Evolutionary conservation across 2,888 invertebrate species (phyloP).

Genomic region (Tetheella fluctuosa): DNA sequence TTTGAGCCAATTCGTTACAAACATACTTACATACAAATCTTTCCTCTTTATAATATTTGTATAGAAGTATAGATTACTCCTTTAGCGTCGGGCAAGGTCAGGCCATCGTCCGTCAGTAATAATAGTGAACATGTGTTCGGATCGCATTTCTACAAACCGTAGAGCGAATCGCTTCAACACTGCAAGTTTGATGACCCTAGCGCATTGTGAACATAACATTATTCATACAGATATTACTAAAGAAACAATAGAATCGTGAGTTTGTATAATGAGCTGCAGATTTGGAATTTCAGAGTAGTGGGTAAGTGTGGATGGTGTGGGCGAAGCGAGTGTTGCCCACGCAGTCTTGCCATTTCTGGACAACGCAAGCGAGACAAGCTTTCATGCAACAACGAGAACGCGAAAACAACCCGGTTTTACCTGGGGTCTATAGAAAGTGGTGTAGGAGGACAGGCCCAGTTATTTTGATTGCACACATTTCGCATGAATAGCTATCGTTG

Average conservation of each 20-base stretch:
- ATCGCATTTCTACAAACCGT: slow-evolving; percentile 42
- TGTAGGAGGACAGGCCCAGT: slow-evolving; percentile 63
- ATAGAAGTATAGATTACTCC: too few species aligned
- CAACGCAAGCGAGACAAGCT: slow-evolving; percentile 47
- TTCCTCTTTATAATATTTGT: too few species aligned
- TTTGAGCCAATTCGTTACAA: too few species aligned
- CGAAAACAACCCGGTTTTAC: slow-evolving; percentile 35
- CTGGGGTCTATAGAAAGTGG: slow-evolving; percentile 55
- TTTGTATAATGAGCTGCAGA: slow-evolving; percentile 19
- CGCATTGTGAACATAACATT: slow-evolving; percentile 36
- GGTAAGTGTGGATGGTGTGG: slow-evolving; percentile 41
- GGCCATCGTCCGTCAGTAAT: slow-evolving; percentile 48
- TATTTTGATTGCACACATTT: slow-evolving; percentile 45
- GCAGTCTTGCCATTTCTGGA: slow-evolving; percentile 56
- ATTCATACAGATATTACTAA: slow-evolving; percentile 29
- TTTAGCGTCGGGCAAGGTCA: slow-evolving; percentile 35
- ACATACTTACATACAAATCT: too few species aligned
- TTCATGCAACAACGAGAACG: slow-evolving; percentile 52
- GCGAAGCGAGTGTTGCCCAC: slow-evolving; percentile 47
- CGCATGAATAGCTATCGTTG: slow-evolving; percentile 27
- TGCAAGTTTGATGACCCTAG: slow-evolving; percentile 56
- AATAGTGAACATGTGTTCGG: slow-evolving; percentile 43
- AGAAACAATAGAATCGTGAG: slow-evolving; percentile 15
- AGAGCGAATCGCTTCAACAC: slow-evolving; percentile 31
- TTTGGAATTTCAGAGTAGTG: slow-evolving; percentile 38